A percentile compares a stretch with the other conserved stretches of the same genome.
phyloP scores from a whole-genome alignment of 2,113 vertebrate species.

The Excalfactoria chinensis region DNA sequence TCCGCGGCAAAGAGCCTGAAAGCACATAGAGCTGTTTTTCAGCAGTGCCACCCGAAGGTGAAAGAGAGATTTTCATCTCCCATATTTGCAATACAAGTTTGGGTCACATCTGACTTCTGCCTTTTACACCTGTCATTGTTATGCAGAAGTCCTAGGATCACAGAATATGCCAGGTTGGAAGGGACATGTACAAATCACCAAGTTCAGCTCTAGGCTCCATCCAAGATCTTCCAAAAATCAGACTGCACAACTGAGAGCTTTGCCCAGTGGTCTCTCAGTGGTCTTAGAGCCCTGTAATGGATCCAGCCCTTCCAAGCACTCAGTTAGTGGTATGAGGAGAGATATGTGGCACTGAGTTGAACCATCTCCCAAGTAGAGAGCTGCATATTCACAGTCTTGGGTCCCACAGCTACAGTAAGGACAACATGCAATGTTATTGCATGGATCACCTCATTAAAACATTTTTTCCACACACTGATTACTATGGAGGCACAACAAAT shows the following conservation, averaged over 20 bases:
- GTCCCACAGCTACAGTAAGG: neutral
- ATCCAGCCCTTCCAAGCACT: neutral
- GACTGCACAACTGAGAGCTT: too few species aligned
- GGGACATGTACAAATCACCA: too few species aligned
- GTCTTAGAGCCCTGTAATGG: neutral
- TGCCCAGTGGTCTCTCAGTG: too few species aligned
- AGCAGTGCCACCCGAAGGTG: constrained; percentile 47
- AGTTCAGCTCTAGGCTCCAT: too few species aligned
- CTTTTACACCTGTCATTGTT: neutral
- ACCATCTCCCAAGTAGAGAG: neutral
- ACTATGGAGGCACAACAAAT: rapidly evolving
- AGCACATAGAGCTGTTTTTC: neutral
- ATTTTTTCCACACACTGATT: neutral
- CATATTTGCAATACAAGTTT: neutral
- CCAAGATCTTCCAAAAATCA: too few species aligned
- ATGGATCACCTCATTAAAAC: too few species aligned
- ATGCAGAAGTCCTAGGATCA: neutral
- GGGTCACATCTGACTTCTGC: neutral
- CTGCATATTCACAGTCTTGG: neutral
- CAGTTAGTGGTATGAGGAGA: neutral
- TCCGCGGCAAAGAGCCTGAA: neutral
- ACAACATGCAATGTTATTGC: neutral
- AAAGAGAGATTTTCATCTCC: neutral
- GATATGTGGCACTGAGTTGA: neutral
- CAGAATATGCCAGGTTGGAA: too few species aligned